A percentile compares a stretch with the other conserved stretches of the same genome.
Evolutionary conservation across 2,797 vertebrate species (phyloP).

Genomic region (Chloroceryle amazona): DNA sequence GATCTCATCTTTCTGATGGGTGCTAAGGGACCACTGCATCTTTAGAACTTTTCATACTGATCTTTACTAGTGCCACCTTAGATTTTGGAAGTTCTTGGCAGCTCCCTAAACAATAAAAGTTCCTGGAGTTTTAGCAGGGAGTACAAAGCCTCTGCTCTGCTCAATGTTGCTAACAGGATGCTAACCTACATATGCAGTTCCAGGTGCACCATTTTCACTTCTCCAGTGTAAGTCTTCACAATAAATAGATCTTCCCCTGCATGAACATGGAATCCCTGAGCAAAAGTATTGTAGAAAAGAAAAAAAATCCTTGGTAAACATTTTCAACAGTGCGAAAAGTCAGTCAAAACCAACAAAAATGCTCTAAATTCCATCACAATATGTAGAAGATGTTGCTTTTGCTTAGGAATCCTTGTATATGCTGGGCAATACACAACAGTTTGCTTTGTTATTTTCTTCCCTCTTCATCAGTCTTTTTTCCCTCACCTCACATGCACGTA

Average conservation of each 20-base stretch:
- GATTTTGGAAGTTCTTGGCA: neutral
- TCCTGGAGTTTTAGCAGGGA: neutral
- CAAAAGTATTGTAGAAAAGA: neutral
- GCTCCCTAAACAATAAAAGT: neutral
- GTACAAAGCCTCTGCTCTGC: neutral
- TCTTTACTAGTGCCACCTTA: neutral
- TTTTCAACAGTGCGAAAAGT: neutral
- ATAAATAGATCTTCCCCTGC: neutral
- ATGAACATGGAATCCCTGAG: neutral
- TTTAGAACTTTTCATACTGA: neutral
- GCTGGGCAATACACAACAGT: neutral
- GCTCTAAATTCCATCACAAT: neutral
- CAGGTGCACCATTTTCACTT: neutral
- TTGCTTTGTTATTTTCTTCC: neutral
- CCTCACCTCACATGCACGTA: rapidly evolving
- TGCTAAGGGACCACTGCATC: neutral
- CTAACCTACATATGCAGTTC: neutral
- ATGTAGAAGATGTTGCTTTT: neutral
- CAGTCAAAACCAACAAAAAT: neutral
- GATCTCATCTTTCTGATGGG: neutral
- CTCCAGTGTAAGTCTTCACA: neutral
- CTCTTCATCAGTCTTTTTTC: neutral
- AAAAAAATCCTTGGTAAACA: neutral
- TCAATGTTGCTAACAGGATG: neutral
- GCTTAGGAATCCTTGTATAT: neutral